These are phyloP conservation scores for Agrochola litura DNA, from an alignment of 2,888 invertebrate species.

Conservation along the genomic window DNA sequence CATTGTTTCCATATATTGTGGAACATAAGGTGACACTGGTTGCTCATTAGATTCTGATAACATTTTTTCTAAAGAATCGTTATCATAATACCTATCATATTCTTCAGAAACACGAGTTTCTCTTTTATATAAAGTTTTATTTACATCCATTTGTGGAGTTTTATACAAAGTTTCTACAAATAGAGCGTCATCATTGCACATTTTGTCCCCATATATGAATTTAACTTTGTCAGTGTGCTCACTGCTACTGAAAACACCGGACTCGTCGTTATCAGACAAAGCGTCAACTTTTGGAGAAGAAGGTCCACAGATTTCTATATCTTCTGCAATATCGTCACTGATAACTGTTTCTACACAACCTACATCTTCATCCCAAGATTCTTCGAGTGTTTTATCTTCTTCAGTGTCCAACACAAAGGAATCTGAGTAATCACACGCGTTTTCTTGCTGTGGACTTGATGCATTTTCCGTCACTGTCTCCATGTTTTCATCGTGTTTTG, in stretches of 20 bases:
- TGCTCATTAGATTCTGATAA: conserved; percentile 73
- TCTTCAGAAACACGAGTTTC: conserved; percentile 58
- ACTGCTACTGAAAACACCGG: conserved; percentile 66
- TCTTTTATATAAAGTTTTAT: conserved; percentile 76
- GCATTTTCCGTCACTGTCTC: conserved; percentile 48
- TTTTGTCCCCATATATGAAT: conserved; percentile 80
- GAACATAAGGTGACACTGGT: conserved; percentile 59
- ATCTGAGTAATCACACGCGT: conserved; percentile 68
- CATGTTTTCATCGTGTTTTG: conserved; percentile 47
- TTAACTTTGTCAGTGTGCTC: conserved; percentile 78
- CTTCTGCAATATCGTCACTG: conserved; percentile 84
- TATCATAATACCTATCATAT: conserved; percentile 69
- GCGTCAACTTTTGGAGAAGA: conserved; percentile 73
- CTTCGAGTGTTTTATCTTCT: conserved; percentile 74
- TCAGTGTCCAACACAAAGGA: conserved; percentile 68
- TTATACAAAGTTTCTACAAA: conserved; percentile 82
- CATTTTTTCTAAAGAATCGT: conserved; percentile 75
- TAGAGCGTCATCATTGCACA: conserved; percentile 79
- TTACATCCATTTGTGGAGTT: conserved; percentile 84
- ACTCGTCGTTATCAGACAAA: conserved; percentile 66
- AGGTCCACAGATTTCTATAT: conserved; percentile 77
- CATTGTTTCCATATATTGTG: conserved; percentile 60
- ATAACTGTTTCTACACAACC: conserved; percentile 87
- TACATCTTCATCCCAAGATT: conserved; percentile 86
- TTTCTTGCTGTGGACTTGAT: conserved; percentile 46